Base-by-base conservation (phyloP, 2,113 vertebrate species). In the Rana temporaria region DNA sequence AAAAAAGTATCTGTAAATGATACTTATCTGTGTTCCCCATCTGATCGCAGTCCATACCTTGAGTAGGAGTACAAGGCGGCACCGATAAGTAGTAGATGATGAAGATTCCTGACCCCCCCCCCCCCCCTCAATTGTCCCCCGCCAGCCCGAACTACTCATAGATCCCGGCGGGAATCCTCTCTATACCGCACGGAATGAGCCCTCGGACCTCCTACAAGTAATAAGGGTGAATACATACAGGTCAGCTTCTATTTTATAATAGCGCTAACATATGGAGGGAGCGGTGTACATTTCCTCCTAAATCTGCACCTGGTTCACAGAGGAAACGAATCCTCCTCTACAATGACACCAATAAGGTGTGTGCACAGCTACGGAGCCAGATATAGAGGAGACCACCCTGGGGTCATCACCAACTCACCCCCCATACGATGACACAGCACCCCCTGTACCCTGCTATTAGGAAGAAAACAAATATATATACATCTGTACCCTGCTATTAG, bases 241-340 rank as follows among this genome's bases (percentile, higher is more conserved):
- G 42, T 12, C 12, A 48, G 42, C 9, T 12, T 48, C 42, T 8
- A 48, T 48, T 42, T 11, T 48, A 18, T 34, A 66, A n/a, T 42
- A 38, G 11, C 34, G 17, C 15, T 30, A 26, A 18, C 18, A 34
- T 38, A 59, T 34, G 34, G 5, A 20, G 42, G 60, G 26, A 67
- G 20, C 30, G 63, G 68, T 38, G 79, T 56, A 34, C 18, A 57
- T 65, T 72, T 73, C 57, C 24, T 16, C 22, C 38, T 34, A 52
- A 42, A 20, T 53, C 79, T 81, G 69, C 79, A 65, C 69, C 69
- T 73, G 79, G 79, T 57, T 65, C 68, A 9, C 18, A 53, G 52
- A 64, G 20, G 74, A 77, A 64, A 42, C 60, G 1, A 48, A 11
- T 30, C 48, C 69, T 56, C 32, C 65, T 66, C 65, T 71, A 73